Evolutionary conservation across 2,797 vertebrate species (phyloP), one percentile per base, ranked within the genome.

Genomic region (Eupleurogrammus muticus): DNA sequence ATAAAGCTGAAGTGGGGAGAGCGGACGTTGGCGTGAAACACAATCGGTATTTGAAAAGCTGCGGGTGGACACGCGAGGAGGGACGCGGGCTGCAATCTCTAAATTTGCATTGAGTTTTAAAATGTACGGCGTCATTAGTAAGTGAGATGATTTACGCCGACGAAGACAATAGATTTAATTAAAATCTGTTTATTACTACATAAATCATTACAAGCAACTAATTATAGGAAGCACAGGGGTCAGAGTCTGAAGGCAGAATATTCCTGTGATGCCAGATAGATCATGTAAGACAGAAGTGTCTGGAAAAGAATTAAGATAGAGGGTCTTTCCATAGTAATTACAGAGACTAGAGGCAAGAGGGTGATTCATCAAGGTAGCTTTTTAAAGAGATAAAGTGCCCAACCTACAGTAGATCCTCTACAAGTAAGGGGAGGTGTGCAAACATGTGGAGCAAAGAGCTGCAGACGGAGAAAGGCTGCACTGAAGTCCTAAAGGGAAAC

Each of bases 331-430:
- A 35, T 13, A 59, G 55, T n/a, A 76, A 70, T 76, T 79, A 55
- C 19, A 55, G 42, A 65, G 76, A 74, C 73, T 70, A 85, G 44
- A 65, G 55, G 14, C 53, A 70, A 56, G 49, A 68, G n/a, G 46
- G 35, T n/a, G 42, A 70, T 79, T 73, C 48, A 66, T 79, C 1
- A 17, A 54, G 44, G 49, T 69, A 61, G 28, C 49, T 59, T 73
- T 70, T 46, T 36, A 9, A 72, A 35, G n/a, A 44, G 48, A 70
- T 20, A 12, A 73, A 73, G 50, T 38, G 56, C 70, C 61, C 17
- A 46, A 70, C 35, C 49, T 44, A 34, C 16, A 57, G 44, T 46
- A 42, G 5, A 6, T 35, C n/a, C 40, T 35, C 36, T 8, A 66
- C 3, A 13, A 46, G 47, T 19, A 10, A 6, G 20, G 11, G 38